Conservation (phyloP, 2,113 vertebrate genomes). For the Abramis brama region DNA sequence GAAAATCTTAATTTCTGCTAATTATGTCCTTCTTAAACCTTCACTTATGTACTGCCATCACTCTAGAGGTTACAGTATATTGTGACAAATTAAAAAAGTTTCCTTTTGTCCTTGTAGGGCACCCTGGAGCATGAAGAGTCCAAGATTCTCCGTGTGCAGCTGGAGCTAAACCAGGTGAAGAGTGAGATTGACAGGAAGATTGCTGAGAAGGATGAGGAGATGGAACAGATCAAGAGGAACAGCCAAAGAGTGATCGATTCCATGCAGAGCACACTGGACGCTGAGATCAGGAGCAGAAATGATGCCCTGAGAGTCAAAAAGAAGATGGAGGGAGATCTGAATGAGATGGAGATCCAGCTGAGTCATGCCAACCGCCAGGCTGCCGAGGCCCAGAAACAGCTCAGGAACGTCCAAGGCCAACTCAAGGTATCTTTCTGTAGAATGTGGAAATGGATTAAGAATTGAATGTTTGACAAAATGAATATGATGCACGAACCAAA, state of each 20-base stretch:
- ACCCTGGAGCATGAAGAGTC: constrained; percentile 72
- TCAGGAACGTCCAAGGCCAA: constrained; percentile 51
- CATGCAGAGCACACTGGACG: constrained; percentile 76
- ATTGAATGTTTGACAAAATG: not conserved
- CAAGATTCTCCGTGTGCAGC: constrained; percentile 79
- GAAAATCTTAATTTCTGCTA: no score
- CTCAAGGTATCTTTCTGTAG: constrained; percentile 42
- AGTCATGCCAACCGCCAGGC: constrained; percentile 55
- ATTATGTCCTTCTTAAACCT: no score
- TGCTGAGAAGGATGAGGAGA: constrained; percentile 80
- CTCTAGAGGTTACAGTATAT: no score
- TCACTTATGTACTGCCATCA: no score
- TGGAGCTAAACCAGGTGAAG: constrained; percentile 79
- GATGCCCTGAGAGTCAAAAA: constrained; percentile 54
- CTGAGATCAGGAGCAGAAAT: constrained; percentile 56
- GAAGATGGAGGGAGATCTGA: constrained; percentile 56
- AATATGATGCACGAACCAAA: not conserved
- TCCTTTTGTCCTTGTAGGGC: not conserved
- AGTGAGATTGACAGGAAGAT: constrained; percentile 78
- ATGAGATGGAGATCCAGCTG: constrained; percentile 52
- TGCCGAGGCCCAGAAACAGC: constrained; percentile 53
- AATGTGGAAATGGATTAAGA: not conserved
- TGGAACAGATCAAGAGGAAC: constrained; percentile 78
- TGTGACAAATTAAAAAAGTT: no score
- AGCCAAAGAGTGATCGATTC: constrained; percentile 73